Evolutionary conservation across 2,113 vertebrate genomes (phyloP), one percentile per base, ranked within the genome.

Genomic region (Peromyscus leucopus): DNA sequence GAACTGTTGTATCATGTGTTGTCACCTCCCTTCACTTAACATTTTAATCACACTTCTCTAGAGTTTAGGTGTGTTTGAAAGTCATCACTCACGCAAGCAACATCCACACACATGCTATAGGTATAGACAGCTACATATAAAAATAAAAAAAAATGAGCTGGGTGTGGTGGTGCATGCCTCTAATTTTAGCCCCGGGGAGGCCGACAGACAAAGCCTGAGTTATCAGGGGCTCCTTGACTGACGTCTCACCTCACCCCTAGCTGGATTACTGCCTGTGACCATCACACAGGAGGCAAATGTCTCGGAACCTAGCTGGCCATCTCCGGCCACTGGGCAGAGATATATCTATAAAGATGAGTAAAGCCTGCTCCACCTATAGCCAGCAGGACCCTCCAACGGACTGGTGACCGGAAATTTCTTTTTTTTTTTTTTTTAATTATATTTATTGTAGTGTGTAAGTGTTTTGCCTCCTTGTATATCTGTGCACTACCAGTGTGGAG

Each of bases 341-440:
- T 0, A 0, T 0, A 0, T 57, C 2, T 24, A 5, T 10, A 36
- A 0, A 61, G 65, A 48, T 1, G 2, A 19, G 4, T 7, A 1
- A 13, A 61, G 59, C 9, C 21, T 16, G 4, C 3, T 36, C 16
- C 1, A 7, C 39, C 15, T 22, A 22, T 31, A 59, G 48, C 2
- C 24, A 21, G 16, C 28, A 55, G 51, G 48, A 5, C 46, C 57
- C 31, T 31, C 26, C 21, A 5, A 42, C 24, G 2, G 8, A 9
- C 39, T 10, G 74, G 26, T 67, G 63, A 90, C n/a, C 24, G 16
- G 16, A 17, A 28, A 10, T 1, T 78, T 5, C 12, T 48, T 12
- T 75, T 75, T 39, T 11, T 22, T 48, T 12, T 75, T 48, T 75
- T 75, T 39, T 11, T 22, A 33, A 55, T 57, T 33, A 78, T 4